These are phyloP conservation scores for Trisateles emortualis DNA, from an alignment of 2,888 invertebrate species.

Conservation along the genomic window DNA sequence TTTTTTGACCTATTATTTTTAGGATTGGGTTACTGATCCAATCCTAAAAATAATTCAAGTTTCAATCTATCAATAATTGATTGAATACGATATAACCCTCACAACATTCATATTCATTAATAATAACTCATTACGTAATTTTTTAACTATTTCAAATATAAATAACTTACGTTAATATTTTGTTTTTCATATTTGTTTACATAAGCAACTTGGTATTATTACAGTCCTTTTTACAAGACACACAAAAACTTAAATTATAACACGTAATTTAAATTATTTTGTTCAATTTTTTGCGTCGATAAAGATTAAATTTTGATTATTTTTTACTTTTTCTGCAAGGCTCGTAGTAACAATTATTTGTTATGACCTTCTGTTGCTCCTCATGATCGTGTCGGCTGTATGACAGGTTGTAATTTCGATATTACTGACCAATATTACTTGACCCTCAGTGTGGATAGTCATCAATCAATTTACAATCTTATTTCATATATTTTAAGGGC, in stretches of 20 bases:
- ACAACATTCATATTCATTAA: too few relatives aligned
- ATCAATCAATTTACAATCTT: slow-evolving; percentile 49
- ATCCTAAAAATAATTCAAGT: too few relatives aligned
- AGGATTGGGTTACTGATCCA: too few relatives aligned
- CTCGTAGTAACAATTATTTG: slow-evolving; percentile 62
- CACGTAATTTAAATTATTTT: slow-evolving; percentile 3
- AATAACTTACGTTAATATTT: too few relatives aligned
- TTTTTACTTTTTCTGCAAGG: slow-evolving; percentile 39
- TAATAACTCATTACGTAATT: too few relatives aligned
- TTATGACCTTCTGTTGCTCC: slow-evolving; percentile 75
- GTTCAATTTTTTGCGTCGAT: not conserved
- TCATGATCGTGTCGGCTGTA: slow-evolving; percentile 78
- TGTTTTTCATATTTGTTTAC: too few relatives aligned
- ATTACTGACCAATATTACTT: slow-evolving; percentile 57
- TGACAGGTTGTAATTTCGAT: slow-evolving; percentile 83
- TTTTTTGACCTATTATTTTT: too few relatives aligned
- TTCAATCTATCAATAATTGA: too few relatives aligned
- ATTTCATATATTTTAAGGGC: slow-evolving; percentile 34
- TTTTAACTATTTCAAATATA: too few relatives aligned
- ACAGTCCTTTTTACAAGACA: not conserved
- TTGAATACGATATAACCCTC: too few relatives aligned
- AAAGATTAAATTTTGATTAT: slow-evolving; percentile 8
- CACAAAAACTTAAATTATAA: slow-evolving; percentile 1
- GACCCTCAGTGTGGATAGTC: slow-evolving; percentile 43
- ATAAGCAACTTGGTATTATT: not conserved